Percentiles rank a stretch among this genome's conserved stretches.
These are phyloP conservation scores for Rotaria sp. DNA, from an alignment of 2,888 invertebrate species.

Conservation along the genomic window DNA sequence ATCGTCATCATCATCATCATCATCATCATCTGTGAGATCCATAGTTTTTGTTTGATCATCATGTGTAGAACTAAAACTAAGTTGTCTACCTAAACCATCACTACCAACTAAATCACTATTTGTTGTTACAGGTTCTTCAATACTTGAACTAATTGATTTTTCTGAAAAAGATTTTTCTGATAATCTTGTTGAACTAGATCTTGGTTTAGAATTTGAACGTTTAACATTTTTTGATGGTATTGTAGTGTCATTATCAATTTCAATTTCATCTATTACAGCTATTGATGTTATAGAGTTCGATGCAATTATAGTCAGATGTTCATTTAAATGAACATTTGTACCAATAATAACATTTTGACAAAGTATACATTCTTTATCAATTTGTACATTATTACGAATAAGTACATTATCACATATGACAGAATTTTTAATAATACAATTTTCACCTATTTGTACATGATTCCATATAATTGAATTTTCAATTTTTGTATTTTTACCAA, in stretches of 20 bases:
- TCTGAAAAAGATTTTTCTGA: constrained; percentile 1
- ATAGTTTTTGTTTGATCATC: not conserved
- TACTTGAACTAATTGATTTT: not conserved
- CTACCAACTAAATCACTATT: not conserved
- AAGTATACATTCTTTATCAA: not conserved
- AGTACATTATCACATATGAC: not conserved
- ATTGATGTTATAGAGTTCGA: not conserved
- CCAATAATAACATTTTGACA: not conserved
- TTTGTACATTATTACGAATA: not conserved
- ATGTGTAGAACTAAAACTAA: not conserved
- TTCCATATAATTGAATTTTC: constrained; percentile 36
- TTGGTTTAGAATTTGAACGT: not conserved
- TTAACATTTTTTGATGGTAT: not conserved
- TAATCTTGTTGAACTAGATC: not conserved
- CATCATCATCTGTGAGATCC: not conserved
- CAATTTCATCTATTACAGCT: not conserved
- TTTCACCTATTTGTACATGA: constrained; percentile 26
- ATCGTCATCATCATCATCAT: too few relatives aligned
- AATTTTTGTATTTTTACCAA: constrained; percentile 35
- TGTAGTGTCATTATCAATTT: not conserved
- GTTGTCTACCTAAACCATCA: not conserved
- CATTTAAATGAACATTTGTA: not conserved
- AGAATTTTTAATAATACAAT: not conserved
- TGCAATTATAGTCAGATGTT: not conserved
- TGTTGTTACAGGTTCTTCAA: not conserved